These are phyloP conservation scores for Diadegma fenestrale DNA, from an alignment of 2,888 invertebrate genomes.

Conservation along the genomic window DNA sequence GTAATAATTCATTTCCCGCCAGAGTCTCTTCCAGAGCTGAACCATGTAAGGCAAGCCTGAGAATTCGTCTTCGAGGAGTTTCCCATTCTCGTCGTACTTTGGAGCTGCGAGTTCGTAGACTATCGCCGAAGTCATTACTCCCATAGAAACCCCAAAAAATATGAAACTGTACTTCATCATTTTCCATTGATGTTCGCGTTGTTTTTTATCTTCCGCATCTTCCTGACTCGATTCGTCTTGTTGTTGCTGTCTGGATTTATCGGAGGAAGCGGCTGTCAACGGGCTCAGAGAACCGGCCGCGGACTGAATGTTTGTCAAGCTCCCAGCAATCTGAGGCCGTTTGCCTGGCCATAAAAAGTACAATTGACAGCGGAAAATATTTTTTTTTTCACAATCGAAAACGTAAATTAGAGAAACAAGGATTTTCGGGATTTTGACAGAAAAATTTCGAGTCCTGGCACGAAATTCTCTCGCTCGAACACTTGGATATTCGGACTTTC, in stretches of 20 bases:
- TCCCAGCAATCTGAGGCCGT: conserved; percentile 77
- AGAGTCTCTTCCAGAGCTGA: conserved; percentile 90
- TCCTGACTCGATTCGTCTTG: conserved; percentile 86
- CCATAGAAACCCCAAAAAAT: conserved; percentile 86
- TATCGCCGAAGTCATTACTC: conserved; percentile 87
- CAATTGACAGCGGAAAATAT: no score
- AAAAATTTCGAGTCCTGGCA: conserved; percentile 8
- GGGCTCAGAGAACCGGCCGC: conserved; percentile 66
- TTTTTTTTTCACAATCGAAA: not conserved
- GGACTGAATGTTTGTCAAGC: conserved; percentile 78
- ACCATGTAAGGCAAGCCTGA: conserved; percentile 88
- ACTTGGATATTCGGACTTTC: not conserved
- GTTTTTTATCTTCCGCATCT: conserved; percentile 86
- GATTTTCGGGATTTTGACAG: conserved; percentile 36
- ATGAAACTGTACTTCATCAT: conserved; percentile 88
- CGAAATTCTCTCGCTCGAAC: not conserved
- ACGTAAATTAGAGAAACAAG: not conserved
- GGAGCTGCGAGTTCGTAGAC: conserved; percentile 92
- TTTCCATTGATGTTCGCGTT: conserved; percentile 90
- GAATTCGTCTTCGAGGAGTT: conserved; percentile 91
- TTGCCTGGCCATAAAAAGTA: conserved; percentile 55
- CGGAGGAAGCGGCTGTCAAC: conserved; percentile 34
- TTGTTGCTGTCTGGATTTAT: conserved; percentile 68
- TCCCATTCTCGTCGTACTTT: conserved; percentile 89
- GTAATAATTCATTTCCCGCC: conserved; percentile 90